These are phyloP conservation scores for Plecturocebus donacophilus DNA, from an alignment of 2,113 vertebrate genomes.

Conservation along the genomic window DNA sequence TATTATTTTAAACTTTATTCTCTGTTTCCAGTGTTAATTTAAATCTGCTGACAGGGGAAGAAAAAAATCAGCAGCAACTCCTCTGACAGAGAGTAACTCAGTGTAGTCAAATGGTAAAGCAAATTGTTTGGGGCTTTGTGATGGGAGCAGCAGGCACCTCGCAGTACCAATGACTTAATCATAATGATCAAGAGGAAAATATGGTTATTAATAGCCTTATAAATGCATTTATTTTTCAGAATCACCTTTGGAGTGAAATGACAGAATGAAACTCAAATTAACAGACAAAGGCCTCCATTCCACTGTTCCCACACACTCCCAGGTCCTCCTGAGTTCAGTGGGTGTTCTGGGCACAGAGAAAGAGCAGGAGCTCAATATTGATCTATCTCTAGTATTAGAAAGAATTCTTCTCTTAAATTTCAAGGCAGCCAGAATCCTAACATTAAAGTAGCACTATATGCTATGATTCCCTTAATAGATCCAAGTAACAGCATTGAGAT, in stretches of 20 bases:
- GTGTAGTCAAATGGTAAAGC: neutral
- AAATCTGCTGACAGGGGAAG: neutral
- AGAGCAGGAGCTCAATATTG: neutral
- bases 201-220: conserved; percentile 53
- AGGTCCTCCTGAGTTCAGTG: neutral
- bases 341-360: neutral
- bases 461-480: neutral
- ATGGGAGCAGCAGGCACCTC: neutral
- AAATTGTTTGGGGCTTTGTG: neutral
- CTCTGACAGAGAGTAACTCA: neutral
- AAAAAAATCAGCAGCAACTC: neutral
- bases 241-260: neutral
- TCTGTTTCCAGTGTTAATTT: conserved; percentile 50
- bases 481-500: neutral
- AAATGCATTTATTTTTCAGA: conserved; percentile 49
- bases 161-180: neutral
- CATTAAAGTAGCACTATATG: neutral
- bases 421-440: conserved; percentile 1
- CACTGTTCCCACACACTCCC: neutral
- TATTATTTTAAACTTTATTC: conserved; percentile 49
- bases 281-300: neutral
- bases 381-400: conserved; percentile 6
- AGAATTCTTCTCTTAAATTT: conserved; percentile 33
- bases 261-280: conserved; percentile 57
- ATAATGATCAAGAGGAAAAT: conserved; percentile 36